Evolutionary conservation across 2,797 vertebrate species (phyloP).

Genomic region (Cyclopterus lumpus): DNA sequence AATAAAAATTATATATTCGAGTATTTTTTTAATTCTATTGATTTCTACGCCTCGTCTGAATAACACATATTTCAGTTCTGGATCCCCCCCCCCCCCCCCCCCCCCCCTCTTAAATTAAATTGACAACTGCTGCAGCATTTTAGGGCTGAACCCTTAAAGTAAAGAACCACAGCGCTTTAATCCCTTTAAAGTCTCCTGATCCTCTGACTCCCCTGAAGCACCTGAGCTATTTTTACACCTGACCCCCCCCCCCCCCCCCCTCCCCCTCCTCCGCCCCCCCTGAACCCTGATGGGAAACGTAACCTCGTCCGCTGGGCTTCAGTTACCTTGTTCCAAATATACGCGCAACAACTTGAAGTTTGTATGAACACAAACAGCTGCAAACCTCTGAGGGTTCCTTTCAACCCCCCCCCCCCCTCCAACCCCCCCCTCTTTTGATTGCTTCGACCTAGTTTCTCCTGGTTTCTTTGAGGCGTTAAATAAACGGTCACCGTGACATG

Average conservation of each 20-base stretch:
- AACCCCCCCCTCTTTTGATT: no score
- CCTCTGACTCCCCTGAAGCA: slow-evolving; percentile 62
- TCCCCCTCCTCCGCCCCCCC: no score
- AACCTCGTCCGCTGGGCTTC: slow-evolving; percentile 67
- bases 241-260: no score
- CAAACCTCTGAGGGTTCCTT: slow-evolving; percentile 67
- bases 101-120: no score
- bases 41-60: slow-evolving; percentile 17
- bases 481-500: no score
- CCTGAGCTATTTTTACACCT: slow-evolving; percentile 82
- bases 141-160: neutral
- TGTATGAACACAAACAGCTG: slow-evolving; percentile 79
- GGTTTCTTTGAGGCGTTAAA: slow-evolving; percentile 5
- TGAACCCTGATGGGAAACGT: slow-evolving; percentile 42
- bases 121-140: neutral
- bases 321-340: slow-evolving; percentile 83
- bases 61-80: neutral
- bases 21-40: slow-evolving; percentile 52
- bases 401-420: neutral
- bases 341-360: slow-evolving; percentile 61
- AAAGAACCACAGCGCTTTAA: slow-evolving; percentile 49
- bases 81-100: no score
- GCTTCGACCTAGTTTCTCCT: slow-evolving; percentile 21
- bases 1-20: slow-evolving; percentile 85
- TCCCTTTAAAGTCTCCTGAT: slow-evolving; percentile 61